phyloP scores from a whole-genome alignment of 2,888 invertebrate species.

The Caenorhabditis sp. region DNA sequence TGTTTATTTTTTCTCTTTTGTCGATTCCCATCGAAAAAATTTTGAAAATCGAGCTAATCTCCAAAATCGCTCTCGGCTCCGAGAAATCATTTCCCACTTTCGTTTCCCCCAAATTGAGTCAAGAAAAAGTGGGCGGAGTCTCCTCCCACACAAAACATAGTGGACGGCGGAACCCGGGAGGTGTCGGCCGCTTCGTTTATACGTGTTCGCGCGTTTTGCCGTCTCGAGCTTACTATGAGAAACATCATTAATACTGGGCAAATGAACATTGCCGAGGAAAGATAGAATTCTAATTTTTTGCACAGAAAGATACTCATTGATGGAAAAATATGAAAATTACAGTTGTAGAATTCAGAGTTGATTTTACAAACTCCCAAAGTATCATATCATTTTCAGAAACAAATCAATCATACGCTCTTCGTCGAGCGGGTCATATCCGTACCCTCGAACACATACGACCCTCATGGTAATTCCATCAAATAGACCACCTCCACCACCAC shows the following conservation, averaged over 20 bases:
- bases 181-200: not conserved
- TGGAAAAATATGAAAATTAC: no score
- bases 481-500: constrained; percentile 63
- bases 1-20: not conserved
- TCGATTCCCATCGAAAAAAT: not conserved
- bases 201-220: no score
- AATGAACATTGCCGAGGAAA: no score
- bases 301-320: not conserved
- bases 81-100: not conserved
- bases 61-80: not conserved
- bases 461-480: constrained; percentile 79
- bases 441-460: constrained; percentile 81
- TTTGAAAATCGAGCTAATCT: not conserved
- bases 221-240: no score
- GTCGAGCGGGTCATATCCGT: constrained; percentile 77
- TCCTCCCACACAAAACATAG: no score
- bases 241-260: no score
- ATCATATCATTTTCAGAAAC: constrained; percentile 52
- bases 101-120: not conserved
- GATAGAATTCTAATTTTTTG: no score
- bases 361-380: no score
- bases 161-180: no score
- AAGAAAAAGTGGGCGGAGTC: no score
- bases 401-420: constrained; percentile 71
- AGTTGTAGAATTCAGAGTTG: no score